Base-by-base conservation (phyloP, 2,888 invertebrate genomes). In the Torymus texanus region DNA sequence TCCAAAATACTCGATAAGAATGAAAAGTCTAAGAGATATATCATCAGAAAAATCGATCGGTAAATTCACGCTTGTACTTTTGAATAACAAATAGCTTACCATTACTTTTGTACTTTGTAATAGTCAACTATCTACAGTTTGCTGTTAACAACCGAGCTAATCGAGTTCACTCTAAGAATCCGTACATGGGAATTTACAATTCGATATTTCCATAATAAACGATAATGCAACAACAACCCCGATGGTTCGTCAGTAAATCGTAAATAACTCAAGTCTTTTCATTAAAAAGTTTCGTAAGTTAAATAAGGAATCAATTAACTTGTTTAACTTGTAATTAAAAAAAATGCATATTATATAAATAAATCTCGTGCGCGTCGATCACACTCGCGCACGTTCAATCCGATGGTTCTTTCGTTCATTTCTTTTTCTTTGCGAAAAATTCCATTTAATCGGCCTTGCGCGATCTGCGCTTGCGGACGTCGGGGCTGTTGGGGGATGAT, bases 391-490 rank as follows among this genome's bases (percentile, higher is more conserved):
- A 11, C 63, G 11, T 18, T 63, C 14, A 41, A 41, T 41, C 41
- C 41, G 41, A 41, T 41, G 5, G 16, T 63, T 41, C 11, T 1
- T 41, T 2, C 14, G 53, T 63, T 21, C 59, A 67, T 13, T 29
- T 51, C 66, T 41, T 67, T 24, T 29, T 13, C 14, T 11, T 41
- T 41, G 10, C 8, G 41, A 41, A 41, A 41, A 58, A 70, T 14
- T 16, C 56, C 11, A 66, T n/a, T 56, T 92, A 95, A 89, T 95
- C 94, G 68, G 93, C 95, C 91, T 95, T 95, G 86, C 95, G 92
- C 70, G 95, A 92, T 89, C 94, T 94, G 81, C 95, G 94, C 90
- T 95, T 95, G 89, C 95, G 94, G 80, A 94, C 92, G 86, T 91
- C 91, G 8, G 92, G 91, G 89, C 93, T 93, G 84, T 88, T 89